Evolutionary conservation across 2,888 invertebrate genomes (phyloP), one percentile per base, ranked within the genome.

Genomic region (Eristalis pertinax): DNA sequence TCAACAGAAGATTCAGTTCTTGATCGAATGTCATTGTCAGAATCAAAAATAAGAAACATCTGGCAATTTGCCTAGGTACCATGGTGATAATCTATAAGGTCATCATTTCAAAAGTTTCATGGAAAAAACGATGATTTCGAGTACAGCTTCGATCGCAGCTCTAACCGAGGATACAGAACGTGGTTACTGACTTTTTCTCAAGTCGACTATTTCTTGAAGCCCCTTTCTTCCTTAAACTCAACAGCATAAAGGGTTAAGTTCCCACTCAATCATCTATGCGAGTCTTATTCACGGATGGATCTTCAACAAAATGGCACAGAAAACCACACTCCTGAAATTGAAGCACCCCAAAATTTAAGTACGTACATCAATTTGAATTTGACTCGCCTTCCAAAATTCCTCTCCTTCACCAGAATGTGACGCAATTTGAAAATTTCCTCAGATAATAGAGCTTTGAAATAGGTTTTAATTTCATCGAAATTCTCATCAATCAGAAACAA

Each of bases 311-410:
- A 56, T 56, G 4, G 38, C 15, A 56, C 32, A 10, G 38, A n/a
- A 26, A 38, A 29, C 26, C 19, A 38, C 35, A 13, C 64, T 32
- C 50, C 19, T 64, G 15, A 22, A 15, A 15, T 22, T 7, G 15
- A 50, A 22, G 22, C 2, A 68, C n/a, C 24, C 19, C 10, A 29
- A 69, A 69, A 69, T 56, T 69, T 35, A 13, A 64, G 5, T 19
- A 64, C 50, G 73, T 35, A 64, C 73, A 11, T 24, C 32, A 19
- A 13, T 32, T 50, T 15, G 15, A 24, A 35, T 22, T 22, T 10
- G 1, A 1, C 1, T 19, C 0, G 0, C 1, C 2, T 0, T 15
- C 32, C 4, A 4, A 0, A 22, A 3, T 19, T 4, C 2, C 13
- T 32, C 22, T 63, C 15, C 19, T 7, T 1, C 19, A 50, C 24